A percentile compares a stretch with the other conserved stretches of the same genome.
Evolutionary conservation across 2,797 vertebrate species (phyloP).

Genomic region (Galagoides demidoff): DNA sequence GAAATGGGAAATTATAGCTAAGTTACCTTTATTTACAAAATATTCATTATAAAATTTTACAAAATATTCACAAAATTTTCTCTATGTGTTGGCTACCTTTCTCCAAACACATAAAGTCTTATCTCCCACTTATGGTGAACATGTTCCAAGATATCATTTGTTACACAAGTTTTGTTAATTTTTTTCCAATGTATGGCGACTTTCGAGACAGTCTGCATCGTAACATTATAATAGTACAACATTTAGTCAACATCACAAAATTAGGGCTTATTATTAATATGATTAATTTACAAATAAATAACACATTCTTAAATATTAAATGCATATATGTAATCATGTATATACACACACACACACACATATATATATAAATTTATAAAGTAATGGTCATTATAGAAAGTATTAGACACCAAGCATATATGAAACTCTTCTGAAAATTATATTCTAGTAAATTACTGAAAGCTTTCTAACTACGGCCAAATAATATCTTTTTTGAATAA

Average conservation of each 20-base stretch:
- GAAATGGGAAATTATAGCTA: too few relatives aligned
- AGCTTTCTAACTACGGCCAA: conserved; percentile 23
- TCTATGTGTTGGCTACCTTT: too few relatives aligned
- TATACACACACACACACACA: too few relatives aligned
- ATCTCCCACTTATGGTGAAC: too few relatives aligned
- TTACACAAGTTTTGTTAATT: too few relatives aligned
- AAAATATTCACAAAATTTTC: too few relatives aligned
- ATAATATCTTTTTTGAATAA: conserved; percentile 22
- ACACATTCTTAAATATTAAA: conserved; percentile 13
- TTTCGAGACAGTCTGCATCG: not conserved
- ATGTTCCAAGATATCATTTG: too few relatives aligned
- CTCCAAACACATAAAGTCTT: too few relatives aligned
- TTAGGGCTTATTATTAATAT: conserved; percentile 44
- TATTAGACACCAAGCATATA: not conserved
- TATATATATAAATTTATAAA: not conserved
- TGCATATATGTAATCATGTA: not conserved
- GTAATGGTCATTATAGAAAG: conserved; percentile 17
- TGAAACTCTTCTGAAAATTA: conserved; percentile 31
- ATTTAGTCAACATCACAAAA: conserved; percentile 44
- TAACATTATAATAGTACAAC: not conserved
- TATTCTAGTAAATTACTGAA: conserved; percentile 17
- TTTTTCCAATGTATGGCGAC: too few relatives aligned
- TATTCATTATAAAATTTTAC: too few relatives aligned
- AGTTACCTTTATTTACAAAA: too few relatives aligned
- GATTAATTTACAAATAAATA: conserved; percentile 28